These are phyloP conservation scores for Coilia nasus DNA, from an alignment of 2,797 vertebrate species.

Conservation along the genomic window DNA sequence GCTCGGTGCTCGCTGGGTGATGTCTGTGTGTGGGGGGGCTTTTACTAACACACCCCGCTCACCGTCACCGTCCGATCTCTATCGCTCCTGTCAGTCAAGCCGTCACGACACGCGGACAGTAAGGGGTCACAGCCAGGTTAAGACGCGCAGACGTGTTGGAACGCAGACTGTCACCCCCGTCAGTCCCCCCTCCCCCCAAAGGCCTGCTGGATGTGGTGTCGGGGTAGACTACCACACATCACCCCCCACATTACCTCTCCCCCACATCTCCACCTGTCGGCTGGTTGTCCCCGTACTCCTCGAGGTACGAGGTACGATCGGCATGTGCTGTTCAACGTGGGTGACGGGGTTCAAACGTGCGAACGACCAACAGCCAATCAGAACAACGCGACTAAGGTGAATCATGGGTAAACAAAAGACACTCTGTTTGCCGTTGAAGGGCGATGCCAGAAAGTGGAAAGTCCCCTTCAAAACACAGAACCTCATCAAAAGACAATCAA, in stretches of 20 bases:
- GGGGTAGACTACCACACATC: neutral
- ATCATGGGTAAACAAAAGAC: neutral
- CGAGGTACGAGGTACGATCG: neutral
- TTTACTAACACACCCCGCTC: neutral
- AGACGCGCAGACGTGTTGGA: constrained; percentile 38
- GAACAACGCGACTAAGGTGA: neutral
- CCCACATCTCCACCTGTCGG: neutral
- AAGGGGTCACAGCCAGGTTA: constrained; percentile 60
- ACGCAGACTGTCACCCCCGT: neutral
- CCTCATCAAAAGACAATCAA: neutral
- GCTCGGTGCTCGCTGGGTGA: neutral
- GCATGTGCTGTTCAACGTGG: neutral
- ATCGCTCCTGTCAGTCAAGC: constrained; percentile 69
- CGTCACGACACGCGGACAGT: constrained; percentile 52
- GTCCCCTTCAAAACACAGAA: neutral
- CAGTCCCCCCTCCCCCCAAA: too few relatives aligned
- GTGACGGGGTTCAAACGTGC: neutral
- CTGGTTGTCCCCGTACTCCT: neutral
- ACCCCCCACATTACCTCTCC: neutral
- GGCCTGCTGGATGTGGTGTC: neutral
- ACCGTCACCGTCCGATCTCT: constrained; percentile 57
- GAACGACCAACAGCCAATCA: neutral
- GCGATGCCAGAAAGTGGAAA: neutral
- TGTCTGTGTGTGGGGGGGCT: neutral
- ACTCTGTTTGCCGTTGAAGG: neutral